Base-by-base conservation (phyloP, 2,113 vertebrate genomes). In the Limanda limanda region DNA sequence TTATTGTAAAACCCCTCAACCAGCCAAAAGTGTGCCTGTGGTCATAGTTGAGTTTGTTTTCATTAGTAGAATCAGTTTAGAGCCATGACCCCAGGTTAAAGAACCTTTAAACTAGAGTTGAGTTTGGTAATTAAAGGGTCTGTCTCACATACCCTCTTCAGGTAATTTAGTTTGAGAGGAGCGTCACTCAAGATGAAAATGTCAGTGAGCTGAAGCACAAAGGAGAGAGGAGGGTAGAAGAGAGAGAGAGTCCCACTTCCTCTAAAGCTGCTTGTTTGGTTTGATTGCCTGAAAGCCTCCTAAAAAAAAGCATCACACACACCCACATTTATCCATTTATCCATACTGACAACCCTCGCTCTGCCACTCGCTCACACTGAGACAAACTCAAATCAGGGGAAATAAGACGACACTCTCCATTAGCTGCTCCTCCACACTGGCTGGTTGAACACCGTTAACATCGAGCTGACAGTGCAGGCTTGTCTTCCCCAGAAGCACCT, bases 191-290 rank as follows among this genome's bases (percentile, higher is more conserved):
- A 71, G 81, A 89, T 84, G 52, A 79, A 81, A 85, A 72, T 35
- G 54, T 81, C 78, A 55, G 62, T 25, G 68, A 13, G 37, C 67
- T 51, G 67, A 37, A 56, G 65, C 63, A 66, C 73, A 60, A 37
- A 31, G 61, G 25, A 80, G 76, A 66, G 45, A 81, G 54, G 67
- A 45, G 1, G 25, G 51, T 21, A 24, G 21, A 13, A 71, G 67
- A 45, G 14, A 69, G 54, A 42, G 17, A 37, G 60, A 69, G 54
- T 21, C 73, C 25, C 4, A 63, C 64, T 79, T 83, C 58, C 72
- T 84, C 78, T 82, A 80, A 89, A 90, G 86, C 86, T 87, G 83
- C 82, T 79, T 83, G 81, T 86, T 89, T 89, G 82, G 88, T 90
- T 87, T 75, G 84, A 88, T 81, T 91, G 83, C 86, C 82, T 86